Evolutionary conservation across 1,140 invertebrate genomes (phyloP).

Genomic region (Schlechtendalia chinensis): DNA sequence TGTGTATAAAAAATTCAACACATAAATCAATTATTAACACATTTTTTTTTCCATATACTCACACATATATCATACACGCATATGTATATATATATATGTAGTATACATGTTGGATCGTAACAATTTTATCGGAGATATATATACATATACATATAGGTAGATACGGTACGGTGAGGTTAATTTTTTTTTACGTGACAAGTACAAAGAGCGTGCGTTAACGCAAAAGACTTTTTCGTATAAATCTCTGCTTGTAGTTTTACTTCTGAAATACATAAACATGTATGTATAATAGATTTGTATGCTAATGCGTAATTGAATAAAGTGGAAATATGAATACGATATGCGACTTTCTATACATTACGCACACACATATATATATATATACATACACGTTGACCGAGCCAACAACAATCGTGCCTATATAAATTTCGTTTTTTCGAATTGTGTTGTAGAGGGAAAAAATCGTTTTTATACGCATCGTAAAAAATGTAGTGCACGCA

Average conservation of each 20-base stretch:
- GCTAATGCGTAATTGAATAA: not conserved
- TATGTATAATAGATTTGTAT: not conserved
- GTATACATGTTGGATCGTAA: not conserved
- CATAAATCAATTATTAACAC: slow-evolving; percentile 15
- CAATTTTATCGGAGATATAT: not conserved
- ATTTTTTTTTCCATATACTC: not conserved
- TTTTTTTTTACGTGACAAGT: not conserved
- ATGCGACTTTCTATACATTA: not conserved
- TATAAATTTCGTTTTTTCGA: too few species aligned
- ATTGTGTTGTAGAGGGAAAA: too few species aligned
- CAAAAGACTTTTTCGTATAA: not conserved
- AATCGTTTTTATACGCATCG: not conserved
- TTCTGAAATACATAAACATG: not conserved
- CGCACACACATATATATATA: not conserved
- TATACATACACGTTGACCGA: not conserved
- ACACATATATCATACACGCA: too few species aligned
- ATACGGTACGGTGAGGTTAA: not conserved
- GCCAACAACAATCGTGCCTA: too few species aligned
- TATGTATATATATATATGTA: too few species aligned
- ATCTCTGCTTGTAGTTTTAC: not conserved
- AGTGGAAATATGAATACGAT: not conserved
- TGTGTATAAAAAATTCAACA: not conserved
- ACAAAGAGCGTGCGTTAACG: not conserved
- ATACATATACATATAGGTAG: too few species aligned
- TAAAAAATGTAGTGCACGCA: too few species aligned